Evolutionary conservation across 2,113 vertebrate genomes (phyloP).

Genomic region (Grus americana): DNA sequence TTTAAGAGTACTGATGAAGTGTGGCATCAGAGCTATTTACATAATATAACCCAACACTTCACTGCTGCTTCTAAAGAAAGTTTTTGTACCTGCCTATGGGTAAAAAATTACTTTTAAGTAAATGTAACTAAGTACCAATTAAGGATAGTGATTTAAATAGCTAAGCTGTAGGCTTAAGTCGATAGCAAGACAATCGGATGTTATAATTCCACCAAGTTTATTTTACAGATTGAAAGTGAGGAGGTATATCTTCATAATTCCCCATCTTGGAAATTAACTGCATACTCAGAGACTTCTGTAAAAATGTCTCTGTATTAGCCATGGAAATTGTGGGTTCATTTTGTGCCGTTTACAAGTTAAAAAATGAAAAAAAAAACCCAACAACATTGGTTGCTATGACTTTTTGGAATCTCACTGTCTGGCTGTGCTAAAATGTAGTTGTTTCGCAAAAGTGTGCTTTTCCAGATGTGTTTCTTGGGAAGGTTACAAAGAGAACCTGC

Average conservation of each 20-base stretch:
- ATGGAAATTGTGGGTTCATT: background rate
- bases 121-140: background rate
- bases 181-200: background rate
- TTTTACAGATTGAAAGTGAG: background rate
- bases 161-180: background rate
- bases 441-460: conserved; percentile 23
- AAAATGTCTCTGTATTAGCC: background rate
- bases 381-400: background rate
- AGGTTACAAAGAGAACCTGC: background rate
- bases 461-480: conserved; percentile 41
- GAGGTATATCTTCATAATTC: background rate
- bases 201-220: background rate
- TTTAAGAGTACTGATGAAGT: background rate
- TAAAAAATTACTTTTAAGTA: background rate
- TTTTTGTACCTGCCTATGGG: background rate
- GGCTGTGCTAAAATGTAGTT: background rate
- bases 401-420: background rate
- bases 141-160: background rate
- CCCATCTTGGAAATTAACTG: background rate
- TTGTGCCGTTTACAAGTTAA: background rate
- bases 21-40: background rate
- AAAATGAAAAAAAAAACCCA: background rate
- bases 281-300: background rate
- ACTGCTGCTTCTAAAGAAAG: background rate
- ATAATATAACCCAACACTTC: background rate